These are phyloP conservation scores for Brachyalestes nurse DNA, from an alignment of 2,797 vertebrate species.

Conservation along the genomic window DNA sequence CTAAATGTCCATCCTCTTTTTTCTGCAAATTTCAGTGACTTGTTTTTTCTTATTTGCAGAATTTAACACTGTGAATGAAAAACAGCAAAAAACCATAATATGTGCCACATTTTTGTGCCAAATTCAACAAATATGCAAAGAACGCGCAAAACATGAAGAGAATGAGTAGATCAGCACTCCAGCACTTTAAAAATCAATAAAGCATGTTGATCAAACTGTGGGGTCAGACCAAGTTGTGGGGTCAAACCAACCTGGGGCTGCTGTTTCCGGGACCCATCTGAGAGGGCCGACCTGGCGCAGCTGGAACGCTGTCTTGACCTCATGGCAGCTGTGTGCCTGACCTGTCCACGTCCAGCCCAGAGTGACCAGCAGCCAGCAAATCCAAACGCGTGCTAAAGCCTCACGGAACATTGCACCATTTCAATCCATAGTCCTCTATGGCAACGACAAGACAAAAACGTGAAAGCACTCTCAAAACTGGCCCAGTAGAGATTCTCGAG, in stretches of 20 bases:
- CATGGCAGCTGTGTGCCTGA: constrained; percentile 85
- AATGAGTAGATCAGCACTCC: too few species aligned
- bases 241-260: constrained; percentile 80
- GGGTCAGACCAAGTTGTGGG: neutral
- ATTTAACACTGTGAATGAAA: too few species aligned
- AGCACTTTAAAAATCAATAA: too few species aligned
- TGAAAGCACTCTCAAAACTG: neutral
- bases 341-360: constrained; percentile 46
- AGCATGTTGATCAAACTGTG: neutral
- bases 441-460: constrained; percentile 3
- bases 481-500: neutral
- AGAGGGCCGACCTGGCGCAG: constrained; percentile 88
- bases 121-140: too few species aligned
- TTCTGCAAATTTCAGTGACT: too few species aligned
- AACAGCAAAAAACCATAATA: too few species aligned
- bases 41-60: too few species aligned
- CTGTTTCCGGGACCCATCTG: constrained; percentile 86
- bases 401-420: constrained; percentile 80
- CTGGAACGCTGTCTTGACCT: constrained; percentile 90
- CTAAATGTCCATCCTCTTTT: too few species aligned
- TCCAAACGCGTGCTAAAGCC: constrained; percentile 69
- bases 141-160: too few species aligned
- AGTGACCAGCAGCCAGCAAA: constrained; percentile 69
- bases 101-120: too few species aligned
- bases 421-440: constrained; percentile 65